Percentiles rank a stretch among this genome's conserved stretches.
These are phyloP conservation scores for Agapornis roseicollis DNA, from an alignment of 2,113 vertebrate species.

Conservation along the genomic window DNA sequence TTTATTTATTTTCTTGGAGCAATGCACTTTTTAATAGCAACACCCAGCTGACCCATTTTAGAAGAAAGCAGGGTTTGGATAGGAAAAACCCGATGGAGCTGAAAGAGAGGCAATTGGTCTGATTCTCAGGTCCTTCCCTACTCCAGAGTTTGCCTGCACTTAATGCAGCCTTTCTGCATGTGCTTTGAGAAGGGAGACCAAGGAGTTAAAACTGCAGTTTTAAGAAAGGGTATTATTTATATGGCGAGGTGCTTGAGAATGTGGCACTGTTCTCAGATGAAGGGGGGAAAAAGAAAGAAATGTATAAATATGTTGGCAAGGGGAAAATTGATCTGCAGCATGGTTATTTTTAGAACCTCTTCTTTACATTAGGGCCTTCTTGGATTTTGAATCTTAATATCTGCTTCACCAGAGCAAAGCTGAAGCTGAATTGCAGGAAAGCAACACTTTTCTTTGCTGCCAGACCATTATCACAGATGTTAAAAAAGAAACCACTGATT, in stretches of 20 bases:
- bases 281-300: not conserved
- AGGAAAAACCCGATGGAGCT: not conserved
- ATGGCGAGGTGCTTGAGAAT: not conserved
- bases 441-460: not conserved
- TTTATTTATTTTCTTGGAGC: not conserved
- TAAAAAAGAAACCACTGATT: slow-evolving; percentile 62
- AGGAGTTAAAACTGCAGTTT: not conserved
- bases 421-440: slow-evolving; percentile 10
- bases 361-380: not conserved
- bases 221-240: not conserved
- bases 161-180: not conserved
- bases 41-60: not conserved
- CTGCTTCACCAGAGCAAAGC: not conserved
- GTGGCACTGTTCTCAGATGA: not conserved
- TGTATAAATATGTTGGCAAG: not conserved
- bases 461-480: slow-evolving; percentile 46
- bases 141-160: not conserved
- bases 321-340: not conserved
- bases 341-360: slow-evolving; percentile 10
- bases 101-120: not conserved
- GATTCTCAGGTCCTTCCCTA: not conserved
- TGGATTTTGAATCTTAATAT: not conserved
- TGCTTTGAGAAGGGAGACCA: not conserved
- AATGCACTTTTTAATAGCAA: not conserved
- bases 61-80: not conserved